Base-by-base conservation (phyloP, 2,888 invertebrate species). In the Troides oblongomaculatus region DNA sequence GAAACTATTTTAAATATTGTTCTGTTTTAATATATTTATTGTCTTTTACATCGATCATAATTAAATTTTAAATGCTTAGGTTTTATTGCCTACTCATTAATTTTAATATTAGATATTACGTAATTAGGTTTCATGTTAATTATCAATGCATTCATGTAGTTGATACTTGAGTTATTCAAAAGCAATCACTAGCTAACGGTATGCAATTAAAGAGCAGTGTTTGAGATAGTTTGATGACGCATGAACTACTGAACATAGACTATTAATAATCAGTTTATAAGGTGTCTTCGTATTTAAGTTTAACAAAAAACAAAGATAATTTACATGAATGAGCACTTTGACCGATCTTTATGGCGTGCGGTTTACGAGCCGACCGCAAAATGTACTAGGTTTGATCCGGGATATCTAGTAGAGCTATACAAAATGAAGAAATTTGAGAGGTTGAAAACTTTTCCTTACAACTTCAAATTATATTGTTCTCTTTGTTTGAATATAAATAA, bases 201-300 rank as follows among this genome's bases (percentile, higher is more conserved):
- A 62, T 64, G 62, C 67, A 67, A 68, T 68, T 71, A 71, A 67
- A 71, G 56, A 62, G 39, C 60, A 64, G 46, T 63, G 64, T 70
- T 69, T 66, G 66, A 70, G 68, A 71, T 68, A 67, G 72, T 62
- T 25, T 43, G 43, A 67, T 73, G 73, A 73, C 73, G 73, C 72
- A 71, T 66, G 60, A 64, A 64, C 61, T 71, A 63, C 68, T 70
- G 72, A 62, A 64, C 39, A 71, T 25, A 36, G 63, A 61, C 68
- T 71, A 72, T 69, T 73, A 73, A 72, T 65, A 73, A 67, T 66
- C 64, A 68, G 68, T 67, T 60, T 67, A 67, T 67, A 62, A 18
- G n/a, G 57, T 58, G 67, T 12, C 61, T 21, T 64, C 64, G 64
- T 64, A 50, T 50, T 70, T 57, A 67, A 17, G 12, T 61, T 57